Evolutionary conservation across 1,140 invertebrate genomes (phyloP).

Genomic region (Chrysopa pallens): DNA sequence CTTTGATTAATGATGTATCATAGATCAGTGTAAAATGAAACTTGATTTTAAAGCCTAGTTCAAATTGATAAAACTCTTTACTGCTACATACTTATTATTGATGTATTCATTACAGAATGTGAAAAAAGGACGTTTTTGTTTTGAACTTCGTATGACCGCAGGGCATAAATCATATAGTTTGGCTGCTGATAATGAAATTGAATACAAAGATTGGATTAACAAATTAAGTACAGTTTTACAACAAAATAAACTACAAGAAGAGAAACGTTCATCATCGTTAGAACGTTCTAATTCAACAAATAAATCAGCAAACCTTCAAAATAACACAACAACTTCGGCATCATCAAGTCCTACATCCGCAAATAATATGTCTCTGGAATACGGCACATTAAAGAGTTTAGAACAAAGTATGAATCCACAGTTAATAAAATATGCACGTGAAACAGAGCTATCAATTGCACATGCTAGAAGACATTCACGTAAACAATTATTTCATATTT

Average conservation of each 20-base stretch:
- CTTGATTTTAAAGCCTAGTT: no score
- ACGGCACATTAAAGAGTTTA: slow-evolving; percentile 64
- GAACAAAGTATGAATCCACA: slow-evolving; percentile 84
- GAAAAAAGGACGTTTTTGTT: slow-evolving; percentile 70
- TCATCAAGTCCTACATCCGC: slow-evolving; percentile 28
- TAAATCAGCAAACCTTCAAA: no score
- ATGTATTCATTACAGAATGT: slow-evolving; percentile 39
- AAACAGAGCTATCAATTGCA: slow-evolving; percentile 73
- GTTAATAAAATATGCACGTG: slow-evolving; percentile 71
- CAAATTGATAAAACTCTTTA: no score
- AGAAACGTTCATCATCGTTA: slow-evolving; percentile 40
- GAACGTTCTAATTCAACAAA: slow-evolving; percentile 25
- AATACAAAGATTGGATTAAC: slow-evolving; percentile 68
- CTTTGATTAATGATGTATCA: no score
- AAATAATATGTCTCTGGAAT: slow-evolving; percentile 17
- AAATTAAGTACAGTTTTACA: slow-evolving; percentile 56
- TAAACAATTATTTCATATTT: slow-evolving; percentile 41
- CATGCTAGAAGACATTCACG: slow-evolving; percentile 57
- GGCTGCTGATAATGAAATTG: slow-evolving; percentile 69
- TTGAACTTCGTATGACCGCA: slow-evolving; percentile 71
- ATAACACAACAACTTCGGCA: slow-evolving; percentile 32
- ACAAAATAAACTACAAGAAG: slow-evolving; percentile 54
- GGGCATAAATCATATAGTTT: slow-evolving; percentile 67
- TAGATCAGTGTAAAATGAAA: no score
- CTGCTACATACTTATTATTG: no score